phyloP scores from a whole-genome alignment of 1,140 invertebrate genomes.

The Ceratosolen solmsi region DNA sequence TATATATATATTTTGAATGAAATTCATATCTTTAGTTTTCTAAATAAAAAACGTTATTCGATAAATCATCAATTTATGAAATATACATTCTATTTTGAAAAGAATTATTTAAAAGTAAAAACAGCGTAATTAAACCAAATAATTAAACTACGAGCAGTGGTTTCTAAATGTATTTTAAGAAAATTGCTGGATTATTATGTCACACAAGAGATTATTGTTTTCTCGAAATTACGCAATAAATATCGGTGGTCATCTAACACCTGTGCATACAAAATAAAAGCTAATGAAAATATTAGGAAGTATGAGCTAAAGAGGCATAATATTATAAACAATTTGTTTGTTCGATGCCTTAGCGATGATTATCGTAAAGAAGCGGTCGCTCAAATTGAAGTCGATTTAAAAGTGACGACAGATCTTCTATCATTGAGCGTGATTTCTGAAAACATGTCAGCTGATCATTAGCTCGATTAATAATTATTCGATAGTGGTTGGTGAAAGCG shows the following conservation, averaged over 20 bases:
- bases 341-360: neutral
- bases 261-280: neutral
- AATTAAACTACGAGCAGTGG: neutral
- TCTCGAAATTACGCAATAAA: neutral
- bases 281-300: neutral
- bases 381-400: neutral
- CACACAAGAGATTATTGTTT: neutral
- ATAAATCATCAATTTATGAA: neutral
- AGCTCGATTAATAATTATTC: constrained; percentile 26
- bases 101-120: neutral
- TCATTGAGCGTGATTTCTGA: neutral
- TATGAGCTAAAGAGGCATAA: neutral
- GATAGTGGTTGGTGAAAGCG: neutral
- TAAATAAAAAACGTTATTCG: too few species aligned
- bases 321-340: too few species aligned
- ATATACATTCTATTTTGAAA: neutral
- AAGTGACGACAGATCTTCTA: neutral
- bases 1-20: too few species aligned
- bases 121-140: neutral
- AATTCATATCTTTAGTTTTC: too few species aligned
- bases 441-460: neutral
- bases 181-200: neutral
- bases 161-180: neutral
- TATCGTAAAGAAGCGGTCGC: neutral
- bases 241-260: neutral